Evolutionary conservation across 2,797 vertebrate species (phyloP), one percentile per base, ranked within the genome.

Genomic region (Lates japonicus): DNA sequence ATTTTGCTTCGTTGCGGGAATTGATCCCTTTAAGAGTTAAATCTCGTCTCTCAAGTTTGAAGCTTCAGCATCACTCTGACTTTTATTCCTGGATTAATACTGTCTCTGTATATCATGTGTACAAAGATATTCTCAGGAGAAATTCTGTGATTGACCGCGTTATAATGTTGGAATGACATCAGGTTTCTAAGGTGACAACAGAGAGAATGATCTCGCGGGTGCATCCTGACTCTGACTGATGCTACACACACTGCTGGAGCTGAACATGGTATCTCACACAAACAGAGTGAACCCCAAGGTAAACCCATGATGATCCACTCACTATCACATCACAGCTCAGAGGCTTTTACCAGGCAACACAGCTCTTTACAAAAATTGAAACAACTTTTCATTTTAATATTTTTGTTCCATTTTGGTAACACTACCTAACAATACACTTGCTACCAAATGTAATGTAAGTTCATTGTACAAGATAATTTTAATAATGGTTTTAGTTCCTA

Each of bases 211-310:
- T 71, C 74, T 68, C 54, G 5, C 10, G n/a, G n/a, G n/a, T n/a
- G n/a, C n/a, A n/a, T n/a, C 3, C 46, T 68, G 66, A 81, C 79
- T 42, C 66, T 68, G 81, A 49, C 66, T 54, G 64, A 67, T 78
- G 60, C 55, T 41, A 22, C 42, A 68, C 60, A 49, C 58, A 55
- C 62, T 17, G 72, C 74, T 51, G 58, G n/a, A 57, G 29, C 63
- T 22, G 5, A 57, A n/a, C 74, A 86, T 86, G 84, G 31, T 49
- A 3, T 51, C 69, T 62, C 51, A 25, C 46, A 17, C 46, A n/a
- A n/a, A n/a, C 25, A 90, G 69, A 48, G 49, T 5, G 13, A 7
- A 70, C 62, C 59, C 52, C 39, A 17, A 88, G 88, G 89, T 92
- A 74, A 19, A 59, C 8, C 9, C n/a, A 1, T 0, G 16, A 55